Evolutionary conservation across 2,113 vertebrate species (phyloP), one percentile per base, ranked within the genome.

Genomic region (Heterocephalus glaber): DNA sequence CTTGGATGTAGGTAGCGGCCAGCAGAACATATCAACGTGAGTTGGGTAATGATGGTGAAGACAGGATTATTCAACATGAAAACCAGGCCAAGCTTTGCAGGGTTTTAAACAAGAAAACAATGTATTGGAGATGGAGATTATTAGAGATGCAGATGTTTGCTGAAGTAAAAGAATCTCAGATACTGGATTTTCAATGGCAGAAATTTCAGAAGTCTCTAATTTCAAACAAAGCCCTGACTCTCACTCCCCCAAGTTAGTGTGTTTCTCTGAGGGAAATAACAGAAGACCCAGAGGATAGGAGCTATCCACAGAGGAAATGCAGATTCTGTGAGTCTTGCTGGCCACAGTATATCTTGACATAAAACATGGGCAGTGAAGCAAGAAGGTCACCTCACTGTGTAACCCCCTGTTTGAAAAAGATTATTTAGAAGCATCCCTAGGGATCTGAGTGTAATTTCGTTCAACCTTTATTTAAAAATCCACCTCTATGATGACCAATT

Each of bases 391-490:
- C 66, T 97, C 84, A 0, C 68, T 61, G 56, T 38, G 79, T 90
- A 96, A 95, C 89, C 94, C 70, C 3, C 65, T 3, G 24, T 70
- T 96, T 97, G 74, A 94, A 97, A n/a, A 97, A 96, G 65, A 96
- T 96, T 97, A 95, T 95, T 96, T 92, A 90, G 95, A 79, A 96
- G 93, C 56, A 60, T 97, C 95, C 92, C 95, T 9, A 30, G 88
- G 72, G 96, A 97, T 95, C 87, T 92, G 61, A 96, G 81, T 96
- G 66, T 96, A 96, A 97, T 97, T 98, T 96, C 96, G 70, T 94
- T 97, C 96, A 96, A 92, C 86, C 90, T 97, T 97, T 97, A 97
- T 96, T 97, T 98, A 97, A 98, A 98, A 97, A 96, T 96, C 82
- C 81, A 95, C 95, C 93, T 97, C 84, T 96, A 80, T 70, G 95